A percentile compares a stretch with the other conserved stretches of the same genome.
Conservation (phyloP, 1,140 invertebrate genomes). For the Tetraneura akinire region DNA sequence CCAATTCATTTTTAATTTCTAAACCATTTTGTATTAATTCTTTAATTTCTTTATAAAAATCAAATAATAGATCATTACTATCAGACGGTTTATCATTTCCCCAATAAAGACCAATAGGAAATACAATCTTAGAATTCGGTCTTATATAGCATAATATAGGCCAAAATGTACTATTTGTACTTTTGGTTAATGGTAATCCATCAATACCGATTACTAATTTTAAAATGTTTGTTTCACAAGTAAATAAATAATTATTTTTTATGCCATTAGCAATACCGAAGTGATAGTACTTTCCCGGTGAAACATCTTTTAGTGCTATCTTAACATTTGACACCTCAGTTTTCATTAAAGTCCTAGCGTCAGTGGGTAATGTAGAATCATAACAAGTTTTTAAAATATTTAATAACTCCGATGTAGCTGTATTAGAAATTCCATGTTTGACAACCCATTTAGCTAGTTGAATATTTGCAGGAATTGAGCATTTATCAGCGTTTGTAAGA, state of each 20-base stretch:
- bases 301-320: too few species aligned
- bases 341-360: not conserved
- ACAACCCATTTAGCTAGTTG: not conserved
- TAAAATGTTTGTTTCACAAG: too few species aligned
- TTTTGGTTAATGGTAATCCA: constrained; percentile 55
- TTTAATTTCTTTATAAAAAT: not conserved
- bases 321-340: not conserved
- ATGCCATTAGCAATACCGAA: too few species aligned
- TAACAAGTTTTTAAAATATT: not conserved
- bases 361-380: not conserved
- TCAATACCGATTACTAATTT: constrained; percentile 54
- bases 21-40: not conserved
- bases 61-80: not conserved
- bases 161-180: constrained; percentile 55
- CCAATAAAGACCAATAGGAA: not conserved
- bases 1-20: not conserved
- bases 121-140: not conserved
- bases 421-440: not conserved
- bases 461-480: too few species aligned
- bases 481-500: too few species aligned
- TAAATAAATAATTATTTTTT: too few species aligned
- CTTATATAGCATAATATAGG: constrained; percentile 53
- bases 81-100: not conserved
- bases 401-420: not conserved
- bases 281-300: too few species aligned